Evolutionary conservation across 2,888 invertebrate genomes (phyloP).

Genomic region (Cyrtodaria siliqua): DNA sequence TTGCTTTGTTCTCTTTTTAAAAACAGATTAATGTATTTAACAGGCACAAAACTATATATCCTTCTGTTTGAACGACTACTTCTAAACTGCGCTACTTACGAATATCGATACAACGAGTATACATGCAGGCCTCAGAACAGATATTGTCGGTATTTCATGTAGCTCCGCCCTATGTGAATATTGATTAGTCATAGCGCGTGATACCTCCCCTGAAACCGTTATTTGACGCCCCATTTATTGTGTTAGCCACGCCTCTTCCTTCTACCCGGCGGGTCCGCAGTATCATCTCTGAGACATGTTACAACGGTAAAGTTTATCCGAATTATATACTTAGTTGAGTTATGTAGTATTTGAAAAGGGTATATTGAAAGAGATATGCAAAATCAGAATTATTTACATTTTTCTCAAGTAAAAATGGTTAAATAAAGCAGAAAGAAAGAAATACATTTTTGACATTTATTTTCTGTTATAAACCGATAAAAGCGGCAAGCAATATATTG

Average conservation of each 20-base stretch:
- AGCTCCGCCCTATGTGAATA: constrained; percentile 8
- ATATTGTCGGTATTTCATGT: constrained; percentile 19
- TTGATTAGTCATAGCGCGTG: background rate
- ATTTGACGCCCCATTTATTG: constrained; percentile 15
- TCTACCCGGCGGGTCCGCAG: constrained; percentile 10
- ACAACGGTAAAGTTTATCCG: constrained; percentile 15
- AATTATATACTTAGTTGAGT: background rate
- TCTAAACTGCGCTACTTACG: constrained; percentile 15
- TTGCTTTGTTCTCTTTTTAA: background rate
- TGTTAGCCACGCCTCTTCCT: constrained; percentile 20
- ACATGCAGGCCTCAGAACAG: constrained; percentile 25
- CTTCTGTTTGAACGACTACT: background rate
- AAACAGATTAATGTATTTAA: constrained; percentile 6
- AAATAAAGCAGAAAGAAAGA: too few relatives aligned
- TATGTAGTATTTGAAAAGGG: background rate
- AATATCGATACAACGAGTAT: constrained; percentile 26
- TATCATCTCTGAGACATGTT: background rate
- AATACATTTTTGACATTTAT: too few relatives aligned
- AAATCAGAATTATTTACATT: background rate
- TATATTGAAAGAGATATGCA: background rate
- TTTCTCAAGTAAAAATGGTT: background rate
- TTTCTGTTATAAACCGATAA: too few relatives aligned
- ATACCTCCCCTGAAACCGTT: constrained; percentile 23
- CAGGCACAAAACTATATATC: constrained; percentile 16
- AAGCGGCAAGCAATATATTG: background rate